Evolutionary conservation across 2,113 vertebrate species (phyloP), one percentile per base, ranked within the genome.

Genomic region (Rostratula benghalensis): DNA sequence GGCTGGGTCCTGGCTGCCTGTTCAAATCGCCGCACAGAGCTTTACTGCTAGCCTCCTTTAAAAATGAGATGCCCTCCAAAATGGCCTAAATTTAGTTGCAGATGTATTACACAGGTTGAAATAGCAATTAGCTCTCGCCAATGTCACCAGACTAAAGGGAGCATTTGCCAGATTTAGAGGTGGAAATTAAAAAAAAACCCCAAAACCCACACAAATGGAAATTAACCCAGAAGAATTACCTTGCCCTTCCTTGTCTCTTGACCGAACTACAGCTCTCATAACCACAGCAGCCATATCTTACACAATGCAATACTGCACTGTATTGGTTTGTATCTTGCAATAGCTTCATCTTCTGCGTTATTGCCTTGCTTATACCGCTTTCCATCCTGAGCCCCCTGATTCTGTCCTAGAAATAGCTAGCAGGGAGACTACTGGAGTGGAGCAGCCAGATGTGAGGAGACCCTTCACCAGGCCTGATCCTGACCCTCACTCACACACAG

Each of bases 401-500:
- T 57, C 33, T 46, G 25, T 15, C n/a, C 70, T 23, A 80, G 27
- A 83, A 93, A 53, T 12, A 53, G 18, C 46, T 12, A 53, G 18
- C 43, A 71, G 22, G 48, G 20, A 87, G 2, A 43, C 19, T 5
- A 53, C 10, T 18, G 33, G 18, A 88, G 27, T 6, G 7, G 31
- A 92, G 70, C 53, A 80, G 41, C 27, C 43, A 65, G 39, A 69
- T 21, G 17, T 16, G 50, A 41, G 30, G 21, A 90, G 22, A 30
- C 2, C 25, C 13, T 22, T 60, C 13, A 21, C 9, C 1, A 1
- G 25, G 43, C 28, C 28, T 23, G 74, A 76, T n/a, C 45, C 82
- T 82, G 51, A 71, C 21, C 14, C 13, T 1, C 0, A 33, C 35
- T 54, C 48, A 46, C 18, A 35, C 2, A 11, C 0, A 2, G 65